These are phyloP conservation scores for Limanda limanda DNA, from an alignment of 2,113 vertebrate species.

Conservation along the genomic window DNA sequence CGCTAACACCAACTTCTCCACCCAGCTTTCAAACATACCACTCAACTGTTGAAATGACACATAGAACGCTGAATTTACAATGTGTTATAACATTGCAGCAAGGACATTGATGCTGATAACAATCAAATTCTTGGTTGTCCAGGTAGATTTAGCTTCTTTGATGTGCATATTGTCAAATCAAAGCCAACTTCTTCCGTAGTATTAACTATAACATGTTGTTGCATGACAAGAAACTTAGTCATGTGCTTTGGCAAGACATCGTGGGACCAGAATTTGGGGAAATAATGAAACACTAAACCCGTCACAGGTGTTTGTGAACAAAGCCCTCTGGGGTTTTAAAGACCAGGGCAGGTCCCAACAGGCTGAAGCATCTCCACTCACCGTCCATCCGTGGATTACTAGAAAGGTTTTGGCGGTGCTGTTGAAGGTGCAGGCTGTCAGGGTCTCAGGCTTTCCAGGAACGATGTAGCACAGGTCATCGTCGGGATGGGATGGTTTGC, in stretches of 20 bases:
- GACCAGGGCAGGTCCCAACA: slow-evolving; percentile 38
- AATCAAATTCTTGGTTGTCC: not conserved
- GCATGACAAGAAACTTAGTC: slow-evolving; percentile 5
- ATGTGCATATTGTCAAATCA: too few relatives aligned
- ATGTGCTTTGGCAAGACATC: not conserved
- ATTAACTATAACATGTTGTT: not conserved
- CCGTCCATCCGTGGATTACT: slow-evolving; percentile 86
- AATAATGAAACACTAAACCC: slow-evolving; percentile 5
- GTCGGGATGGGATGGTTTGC: slow-evolving; percentile 77
- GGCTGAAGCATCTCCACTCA: slow-evolving; percentile 55
- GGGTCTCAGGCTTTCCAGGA: slow-evolving; percentile 71
- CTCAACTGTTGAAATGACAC: slow-evolving; percentile 73
- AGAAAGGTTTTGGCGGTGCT: slow-evolving; percentile 82
- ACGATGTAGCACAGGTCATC: slow-evolving; percentile 80
- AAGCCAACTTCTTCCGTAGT: too few relatives aligned
- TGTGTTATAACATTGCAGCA: not conserved
- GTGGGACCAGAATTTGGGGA: not conserved
- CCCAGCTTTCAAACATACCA: slow-evolving; percentile 85
- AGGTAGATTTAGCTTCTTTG: too few relatives aligned
- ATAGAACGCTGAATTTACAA: not conserved
- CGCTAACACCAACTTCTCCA: slow-evolving; percentile 80
- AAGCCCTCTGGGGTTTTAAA: slow-evolving; percentile 8
- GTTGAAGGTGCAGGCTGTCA: slow-evolving; percentile 80
- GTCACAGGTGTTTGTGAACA: not conserved
- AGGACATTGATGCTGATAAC: not conserved